Base-by-base conservation (phyloP, 1,140 invertebrate genomes). In the Pristionchus pacificus region DNA sequence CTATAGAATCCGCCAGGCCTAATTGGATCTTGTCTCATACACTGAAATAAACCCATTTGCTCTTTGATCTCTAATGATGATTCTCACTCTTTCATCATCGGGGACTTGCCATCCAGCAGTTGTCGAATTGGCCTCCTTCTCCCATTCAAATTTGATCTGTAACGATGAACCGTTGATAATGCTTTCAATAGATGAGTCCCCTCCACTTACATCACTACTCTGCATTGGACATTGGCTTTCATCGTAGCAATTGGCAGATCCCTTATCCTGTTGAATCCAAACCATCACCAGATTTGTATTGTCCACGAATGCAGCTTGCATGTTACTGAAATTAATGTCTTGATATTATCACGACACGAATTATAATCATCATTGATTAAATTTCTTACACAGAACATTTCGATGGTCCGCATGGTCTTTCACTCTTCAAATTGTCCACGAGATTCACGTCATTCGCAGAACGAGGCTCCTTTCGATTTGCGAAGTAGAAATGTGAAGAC, bases 241-340 rank as follows among this genome's bases (percentile, higher is more conserved):
- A 19, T 49, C 38, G 38, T 49, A 49, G 38, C 38, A 49, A 19
- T 49, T 49, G 6, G 38, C 6, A 49, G 38, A 49, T 6, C 6
- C 6, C 6, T 6, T 49, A 19, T 49, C 38, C 38, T 49, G 38
- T 19, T 10, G 19, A 1, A 75, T 77, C 65, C 72, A 71, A 30
- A 82, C 78, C 64, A 83, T 64, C n/a, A 83, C 69, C 15, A 83
- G 64, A 72, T 83, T 83, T 3, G 81, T 83, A 49, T 68, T 59
- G 0, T 76, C 74, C 14, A 83, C 72, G 74, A 81, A 84, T 1
- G 80, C 71, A 14, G 82, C 81, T 65, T 82, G 79, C 14, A 83
- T 74, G 55, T 79, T 80, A 28, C 79, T 81, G 57, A 74, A 82
- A 61, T 14, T 19, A 19, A 25, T 3, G 38, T 2, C 25, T 49